Evolutionary conservation across 2,797 vertebrate species (phyloP).

Genomic region (Poeciliopsis paucimaculata): DNA sequence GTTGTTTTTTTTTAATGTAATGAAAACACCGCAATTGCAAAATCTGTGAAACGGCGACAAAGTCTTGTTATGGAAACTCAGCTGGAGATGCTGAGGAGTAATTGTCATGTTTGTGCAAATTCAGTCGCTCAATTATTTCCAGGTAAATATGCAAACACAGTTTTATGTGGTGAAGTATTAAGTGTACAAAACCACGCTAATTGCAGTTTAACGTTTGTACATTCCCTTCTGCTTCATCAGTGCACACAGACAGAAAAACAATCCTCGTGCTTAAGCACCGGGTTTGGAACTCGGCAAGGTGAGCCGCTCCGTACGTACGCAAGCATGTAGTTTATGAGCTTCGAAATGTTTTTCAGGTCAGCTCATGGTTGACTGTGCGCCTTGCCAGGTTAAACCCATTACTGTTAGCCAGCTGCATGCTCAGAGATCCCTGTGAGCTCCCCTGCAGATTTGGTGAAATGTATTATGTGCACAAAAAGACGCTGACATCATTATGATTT

Average conservation of each 20-base stretch:
- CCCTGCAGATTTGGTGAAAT: constrained; percentile 64
- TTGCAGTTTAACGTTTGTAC: constrained; percentile 6
- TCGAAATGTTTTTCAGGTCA: constrained; percentile 51
- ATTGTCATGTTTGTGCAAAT: neutral
- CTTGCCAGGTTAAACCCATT: constrained; percentile 80
- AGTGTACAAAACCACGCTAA: neutral
- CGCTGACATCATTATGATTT: constrained; percentile 68
- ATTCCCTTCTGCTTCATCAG: constrained; percentile 17
- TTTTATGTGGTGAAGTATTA: neutral
- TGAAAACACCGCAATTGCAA: too few relatives aligned
- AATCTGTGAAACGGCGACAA: too few relatives aligned
- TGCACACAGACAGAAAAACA: constrained; percentile 13
- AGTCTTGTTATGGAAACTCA: too few relatives aligned
- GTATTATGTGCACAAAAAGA: constrained; percentile 58
- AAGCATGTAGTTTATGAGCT: constrained; percentile 61
- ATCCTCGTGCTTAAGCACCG: constrained; percentile 55
- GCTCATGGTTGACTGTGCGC: constrained; percentile 30
- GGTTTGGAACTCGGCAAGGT: constrained; percentile 54
- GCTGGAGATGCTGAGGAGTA: neutral
- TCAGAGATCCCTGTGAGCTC: constrained; percentile 56
- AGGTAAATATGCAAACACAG: constrained; percentile 8
- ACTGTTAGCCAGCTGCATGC: constrained; percentile 52
- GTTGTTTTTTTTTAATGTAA: too few relatives aligned
- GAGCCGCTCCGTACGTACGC: constrained; percentile 21
- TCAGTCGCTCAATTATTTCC: neutral